Evolutionary conservation across 2,113 vertebrate species (phyloP).

Genomic region (Dasyprocta punctata): DNA sequence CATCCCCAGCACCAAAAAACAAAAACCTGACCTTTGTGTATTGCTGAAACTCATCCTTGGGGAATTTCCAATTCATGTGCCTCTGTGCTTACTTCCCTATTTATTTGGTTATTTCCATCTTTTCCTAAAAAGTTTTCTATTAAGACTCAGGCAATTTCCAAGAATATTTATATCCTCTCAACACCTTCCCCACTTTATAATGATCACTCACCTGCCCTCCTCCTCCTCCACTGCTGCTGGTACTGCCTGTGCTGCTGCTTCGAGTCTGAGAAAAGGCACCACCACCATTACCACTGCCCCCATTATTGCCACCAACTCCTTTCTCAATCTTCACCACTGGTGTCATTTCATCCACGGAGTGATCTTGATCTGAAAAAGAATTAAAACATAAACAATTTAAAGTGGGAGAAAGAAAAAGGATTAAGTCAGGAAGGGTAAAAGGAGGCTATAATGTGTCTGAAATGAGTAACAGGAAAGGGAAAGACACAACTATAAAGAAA

Average conservation of each 20-base stretch:
- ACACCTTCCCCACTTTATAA: not conserved
- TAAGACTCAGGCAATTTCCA: not conserved
- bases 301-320: conserved; percentile 84
- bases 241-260: conserved; percentile 81
- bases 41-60: not conserved
- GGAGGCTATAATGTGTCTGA: not conserved
- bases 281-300: conserved; percentile 80
- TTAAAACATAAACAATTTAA: conserved; percentile 58
- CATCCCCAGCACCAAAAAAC: not conserved
- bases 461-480: not conserved
- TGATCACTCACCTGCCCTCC: conserved; percentile 84
- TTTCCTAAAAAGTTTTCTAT: conserved; percentile 3
- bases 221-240: conserved; percentile 76
- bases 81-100: conserved; percentile 15
- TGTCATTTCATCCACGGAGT: conserved; percentile 86
- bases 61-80: conserved; percentile 18
- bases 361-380: conserved; percentile 85
- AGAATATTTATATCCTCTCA: not conserved
- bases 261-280: conserved; percentile 79
- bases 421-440: not conserved
- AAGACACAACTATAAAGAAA: not conserved
- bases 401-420: not conserved
- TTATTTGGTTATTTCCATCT: not conserved
- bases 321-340: conserved; percentile 86
- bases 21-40: not conserved